Base-by-base conservation (phyloP, 2,888 invertebrate species). In the Drepana falcataria region DNA sequence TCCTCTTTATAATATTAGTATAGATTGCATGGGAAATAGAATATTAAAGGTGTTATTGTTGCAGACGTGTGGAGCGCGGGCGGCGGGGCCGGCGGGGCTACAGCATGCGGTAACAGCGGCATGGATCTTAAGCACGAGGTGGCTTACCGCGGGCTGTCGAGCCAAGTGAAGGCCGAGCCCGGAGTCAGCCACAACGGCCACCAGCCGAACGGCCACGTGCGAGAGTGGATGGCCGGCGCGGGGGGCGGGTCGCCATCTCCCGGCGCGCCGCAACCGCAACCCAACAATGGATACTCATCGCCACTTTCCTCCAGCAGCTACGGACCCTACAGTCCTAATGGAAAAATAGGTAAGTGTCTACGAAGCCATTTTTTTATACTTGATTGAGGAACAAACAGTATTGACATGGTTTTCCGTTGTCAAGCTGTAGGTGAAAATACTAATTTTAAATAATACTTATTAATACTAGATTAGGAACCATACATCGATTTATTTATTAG, bases 321-420 rank as follows among this genome's bases (percentile, higher is more conserved):
- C 91, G 96, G 96, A 71, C 96, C 96, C 2, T 96, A 96, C 85
- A 96, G 96, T 91, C 96, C 96, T 65, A 96, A 95, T 86, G 96
- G 96, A 76, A 96, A 96, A 93, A 94, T 95, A 93, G 96, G 96
- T 96, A 72, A 94, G 95, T 93, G 5, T 5, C 35, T 48, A 40
- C 21, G 21, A 21, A 0, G 21, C 21, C 21, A 21, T 21, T 21
- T 21, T 21, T 21, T 21, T 21, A 21, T 21, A 21, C 21, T 21
- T 21, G 21, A 21, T 21, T 21, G 21, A 21, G 21, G 21, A 21
- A 21, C 21, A 21, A 21, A 21, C 21, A 21, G 21, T 21, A 21
- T 21, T 21, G 21, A 21, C 21, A 21, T 21, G 21, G 21, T 21
- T 21, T 21, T 21, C 21, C 21, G 21, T 21, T 21, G 21, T 21